Conservation (phyloP, 2,888 invertebrate species). For the Thera britannica region DNA sequence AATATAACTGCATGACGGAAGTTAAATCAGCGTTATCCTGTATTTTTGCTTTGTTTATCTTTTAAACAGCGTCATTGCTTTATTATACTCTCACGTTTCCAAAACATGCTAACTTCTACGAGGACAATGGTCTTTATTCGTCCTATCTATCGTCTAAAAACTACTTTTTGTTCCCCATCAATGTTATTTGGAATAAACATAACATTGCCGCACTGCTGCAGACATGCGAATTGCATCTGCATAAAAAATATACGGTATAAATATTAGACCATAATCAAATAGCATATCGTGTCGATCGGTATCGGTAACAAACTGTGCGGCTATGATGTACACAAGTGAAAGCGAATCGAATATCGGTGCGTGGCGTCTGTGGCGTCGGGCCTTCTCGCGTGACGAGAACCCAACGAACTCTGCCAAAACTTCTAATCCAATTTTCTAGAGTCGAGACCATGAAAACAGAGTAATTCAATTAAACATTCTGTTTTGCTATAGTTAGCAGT, state of each 20-base stretch:
- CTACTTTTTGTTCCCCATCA: not conserved
- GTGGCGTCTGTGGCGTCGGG: conserved; percentile 48
- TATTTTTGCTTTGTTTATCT: conserved; percentile 17
- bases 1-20: conserved; percentile 22
- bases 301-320: conserved; percentile 27
- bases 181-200: not conserved
- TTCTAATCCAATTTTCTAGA: conserved; percentile 69
- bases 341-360: conserved; percentile 46
- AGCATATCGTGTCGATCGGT: conserved; percentile 26
- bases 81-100: conserved; percentile 7
- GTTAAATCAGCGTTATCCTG: conserved; percentile 18
- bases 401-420: conserved; percentile 67
- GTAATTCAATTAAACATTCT: conserved; percentile 57
- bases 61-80: conserved; percentile 10
- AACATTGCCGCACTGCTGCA: not conserved
- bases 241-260: conserved; percentile 11
- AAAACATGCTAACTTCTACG: not conserved
- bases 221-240: not conserved
- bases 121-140: not conserved
- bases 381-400: conserved; percentile 59
- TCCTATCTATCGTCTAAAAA: not conserved
- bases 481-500: conserved; percentile 25
- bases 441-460: conserved; percentile 53
- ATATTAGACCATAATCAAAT: conserved; percentile 8
- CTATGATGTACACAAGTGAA: conserved; percentile 37